phyloP scores from a whole-genome alignment of 2,113 vertebrate genomes.

The Paedocypris sp. region DNA sequence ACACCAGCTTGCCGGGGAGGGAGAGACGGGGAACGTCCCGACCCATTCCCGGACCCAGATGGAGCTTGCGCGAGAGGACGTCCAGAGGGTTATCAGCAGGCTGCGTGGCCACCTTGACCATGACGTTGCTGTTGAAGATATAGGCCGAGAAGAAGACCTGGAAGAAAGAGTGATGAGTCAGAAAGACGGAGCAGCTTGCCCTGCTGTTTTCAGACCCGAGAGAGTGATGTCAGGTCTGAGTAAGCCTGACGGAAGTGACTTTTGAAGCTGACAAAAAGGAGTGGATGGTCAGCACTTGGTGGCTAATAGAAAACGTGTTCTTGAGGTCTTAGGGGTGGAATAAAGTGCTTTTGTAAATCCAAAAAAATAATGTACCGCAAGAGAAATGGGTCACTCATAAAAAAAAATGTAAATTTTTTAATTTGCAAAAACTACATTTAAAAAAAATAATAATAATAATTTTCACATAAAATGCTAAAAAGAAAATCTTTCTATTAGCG shows the following conservation, averaged over 20 bases:
- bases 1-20: conserved; percentile 92
- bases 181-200: background rate
- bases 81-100: conserved; percentile 96
- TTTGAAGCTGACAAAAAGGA: background rate
- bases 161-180: background rate
- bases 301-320: background rate
- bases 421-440: no score
- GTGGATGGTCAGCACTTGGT: background rate
- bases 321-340: background rate
- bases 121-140: conserved; percentile 99
- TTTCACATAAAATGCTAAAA: no score
- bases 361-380: no score
- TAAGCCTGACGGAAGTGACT: background rate
- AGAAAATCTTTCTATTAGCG: no score
- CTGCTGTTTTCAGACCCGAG: background rate
- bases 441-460: no score
- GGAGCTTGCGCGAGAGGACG: conserved; percentile 91
- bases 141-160: conserved; percentile 99
- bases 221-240: background rate
- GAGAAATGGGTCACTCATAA: no score
- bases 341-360: background rate
- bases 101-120: conserved; percentile 98
- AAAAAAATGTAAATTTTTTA: no score
- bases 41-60: conserved; percentile 86
- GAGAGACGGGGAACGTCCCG: conserved; percentile 92